Evolutionary conservation across 2,113 vertebrate species (phyloP).

Genomic region (Anser brachyrhynchus): DNA sequence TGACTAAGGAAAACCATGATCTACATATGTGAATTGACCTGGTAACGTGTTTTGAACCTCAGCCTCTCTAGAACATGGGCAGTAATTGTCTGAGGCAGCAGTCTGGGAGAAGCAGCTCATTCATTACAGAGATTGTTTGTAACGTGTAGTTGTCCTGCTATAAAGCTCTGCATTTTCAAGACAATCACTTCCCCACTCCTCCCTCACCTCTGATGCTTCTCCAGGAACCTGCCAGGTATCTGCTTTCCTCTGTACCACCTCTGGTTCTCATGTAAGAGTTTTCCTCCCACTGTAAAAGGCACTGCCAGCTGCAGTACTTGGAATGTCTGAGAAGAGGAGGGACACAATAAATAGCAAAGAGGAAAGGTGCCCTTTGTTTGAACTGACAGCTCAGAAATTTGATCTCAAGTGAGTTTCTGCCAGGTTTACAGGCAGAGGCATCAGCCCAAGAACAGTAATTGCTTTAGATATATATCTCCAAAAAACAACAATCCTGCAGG

Average conservation of each 20-base stretch:
- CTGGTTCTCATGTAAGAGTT: neutral
- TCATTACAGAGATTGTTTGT: neutral
- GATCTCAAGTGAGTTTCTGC: neutral
- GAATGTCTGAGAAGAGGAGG: neutral
- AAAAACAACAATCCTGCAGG: neutral
- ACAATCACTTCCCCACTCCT: neutral
- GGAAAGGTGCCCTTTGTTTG: neutral
- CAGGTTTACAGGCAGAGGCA: neutral
- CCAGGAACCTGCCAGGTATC: neutral
- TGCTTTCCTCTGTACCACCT: neutral
- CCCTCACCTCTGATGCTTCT: neutral
- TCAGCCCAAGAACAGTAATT: neutral
- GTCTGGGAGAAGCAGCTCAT: neutral
- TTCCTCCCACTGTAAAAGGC: neutral
- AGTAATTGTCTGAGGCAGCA: neutral
- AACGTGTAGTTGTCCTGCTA: neutral
- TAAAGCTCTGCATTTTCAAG: neutral
- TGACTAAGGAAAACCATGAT: neutral
- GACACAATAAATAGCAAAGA: neutral
- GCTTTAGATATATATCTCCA: neutral
- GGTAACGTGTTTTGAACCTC: neutral
- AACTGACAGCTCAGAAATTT: slow-evolving; percentile 8
- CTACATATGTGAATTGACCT: neutral
- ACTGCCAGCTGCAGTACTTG: neutral
- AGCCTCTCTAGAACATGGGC: neutral